phyloP scores from a whole-genome alignment of 2,888 invertebrate genomes.

The Callyntrura sp. region DNA sequence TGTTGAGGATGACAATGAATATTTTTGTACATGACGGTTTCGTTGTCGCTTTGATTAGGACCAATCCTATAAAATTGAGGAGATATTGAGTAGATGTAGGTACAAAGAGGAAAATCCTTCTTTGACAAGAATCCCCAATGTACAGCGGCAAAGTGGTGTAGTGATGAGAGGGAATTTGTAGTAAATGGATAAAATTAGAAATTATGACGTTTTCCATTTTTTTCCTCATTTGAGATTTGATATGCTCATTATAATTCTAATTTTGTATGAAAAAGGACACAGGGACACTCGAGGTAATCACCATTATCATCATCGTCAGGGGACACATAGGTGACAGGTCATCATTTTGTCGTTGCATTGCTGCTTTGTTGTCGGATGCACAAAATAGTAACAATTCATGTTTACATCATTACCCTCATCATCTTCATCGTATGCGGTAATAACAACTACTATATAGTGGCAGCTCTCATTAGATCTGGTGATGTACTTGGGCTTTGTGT shows the following conservation, averaged over 20 bases:
- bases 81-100: neutral
- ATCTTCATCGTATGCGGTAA: neutral
- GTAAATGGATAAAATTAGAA: slow-evolving; percentile 52
- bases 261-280: slow-evolving; percentile 43
- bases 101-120: slow-evolving; percentile 22
- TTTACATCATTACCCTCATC: slow-evolving; percentile 7
- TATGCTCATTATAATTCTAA: slow-evolving; percentile 46
- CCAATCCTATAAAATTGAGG: neutral
- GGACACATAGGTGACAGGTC: slow-evolving; percentile 66
- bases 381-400: slow-evolving; percentile 7
- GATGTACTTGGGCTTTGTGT: neutral
- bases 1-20: slow-evolving; percentile 64
- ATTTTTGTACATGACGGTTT: neutral
- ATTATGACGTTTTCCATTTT: slow-evolving; percentile 45
- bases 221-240: slow-evolving; percentile 63
- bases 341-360: slow-evolving; percentile 18
- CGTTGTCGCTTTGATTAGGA: slow-evolving; percentile 38
- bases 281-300: slow-evolving; percentile 56
- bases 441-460: neutral
- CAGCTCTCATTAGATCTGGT: slow-evolving; percentile 15
- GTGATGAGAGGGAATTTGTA: slow-evolving; percentile 13
- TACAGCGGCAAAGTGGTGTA: neutral
- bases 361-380: neutral
- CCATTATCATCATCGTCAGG: slow-evolving; percentile 2
- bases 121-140: neutral